These are phyloP conservation scores for Amiota communis DNA, from an alignment of 2,888 invertebrate genomes.

Conservation along the genomic window DNA sequence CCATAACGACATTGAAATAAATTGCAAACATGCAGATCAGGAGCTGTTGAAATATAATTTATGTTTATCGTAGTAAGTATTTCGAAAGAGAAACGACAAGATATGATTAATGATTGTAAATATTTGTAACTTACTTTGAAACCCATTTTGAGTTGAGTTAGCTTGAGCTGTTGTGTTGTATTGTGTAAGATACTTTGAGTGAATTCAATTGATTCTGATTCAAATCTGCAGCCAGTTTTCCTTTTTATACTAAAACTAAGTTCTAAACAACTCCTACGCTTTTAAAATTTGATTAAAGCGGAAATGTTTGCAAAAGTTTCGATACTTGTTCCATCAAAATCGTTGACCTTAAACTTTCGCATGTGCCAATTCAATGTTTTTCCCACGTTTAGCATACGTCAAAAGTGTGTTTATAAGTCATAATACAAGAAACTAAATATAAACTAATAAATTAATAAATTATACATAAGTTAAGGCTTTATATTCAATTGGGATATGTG, in stretches of 20 bases:
- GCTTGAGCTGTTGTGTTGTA: not conserved
- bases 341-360: conserved; percentile 58
- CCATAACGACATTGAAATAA: not conserved
- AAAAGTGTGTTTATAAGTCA: conserved; percentile 49
- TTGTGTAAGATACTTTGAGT: not conserved
- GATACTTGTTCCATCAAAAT: conserved; percentile 21
- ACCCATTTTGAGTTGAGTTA: conserved; percentile 21
- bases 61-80: conserved; percentile 2
- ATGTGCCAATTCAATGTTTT: conserved; percentile 59
- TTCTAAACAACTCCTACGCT: conserved; percentile 42
- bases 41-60: conserved; percentile 18
- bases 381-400: conserved; percentile 53
- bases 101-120: not conserved
- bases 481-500: conserved; percentile 12
- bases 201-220: not conserved
- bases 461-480: conserved; percentile 40
- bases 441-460: conserved; percentile 42
- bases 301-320: conserved; percentile 21
- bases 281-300: conserved; percentile 46
- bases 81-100: not conserved
- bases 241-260: conserved; percentile 57
- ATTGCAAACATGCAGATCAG: not conserved
- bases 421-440: conserved; percentile 42
- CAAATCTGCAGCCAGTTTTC: conserved; percentile 26
- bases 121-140: conserved; percentile 9